phyloP scores from a whole-genome alignment of 2,797 vertebrate genomes.

The Tympanoctomys barrerae region DNA sequence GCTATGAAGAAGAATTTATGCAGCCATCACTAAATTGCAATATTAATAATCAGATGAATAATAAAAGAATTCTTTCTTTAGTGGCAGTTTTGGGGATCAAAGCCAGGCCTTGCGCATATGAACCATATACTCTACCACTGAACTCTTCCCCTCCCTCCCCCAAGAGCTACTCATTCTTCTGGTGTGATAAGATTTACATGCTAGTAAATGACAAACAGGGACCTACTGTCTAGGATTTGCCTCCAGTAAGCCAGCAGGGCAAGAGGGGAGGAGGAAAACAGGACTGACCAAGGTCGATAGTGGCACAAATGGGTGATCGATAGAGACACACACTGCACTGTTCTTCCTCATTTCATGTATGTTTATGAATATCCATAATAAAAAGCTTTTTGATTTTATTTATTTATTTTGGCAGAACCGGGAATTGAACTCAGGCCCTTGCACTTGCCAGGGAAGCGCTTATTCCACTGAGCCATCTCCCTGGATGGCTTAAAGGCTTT shows the following conservation, averaged over 20 bases:
- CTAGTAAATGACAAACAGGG: not conserved
- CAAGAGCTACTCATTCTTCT: not conserved
- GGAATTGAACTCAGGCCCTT: too few species aligned
- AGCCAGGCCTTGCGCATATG: not conserved
- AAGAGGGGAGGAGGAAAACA: not conserved
- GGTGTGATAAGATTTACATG: not conserved
- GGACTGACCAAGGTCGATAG: not conserved
- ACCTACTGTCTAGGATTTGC: not conserved
- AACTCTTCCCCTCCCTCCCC: not conserved
- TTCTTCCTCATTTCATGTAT: not conserved
- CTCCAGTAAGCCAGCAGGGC: not conserved
- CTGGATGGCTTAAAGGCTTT: too few species aligned
- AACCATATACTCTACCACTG: not conserved
- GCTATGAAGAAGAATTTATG: not conserved
- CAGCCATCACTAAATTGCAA: not conserved
- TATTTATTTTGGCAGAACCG: too few species aligned
- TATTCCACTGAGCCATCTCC: too few species aligned
- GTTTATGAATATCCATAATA: not conserved
- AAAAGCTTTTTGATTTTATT: not conserved
- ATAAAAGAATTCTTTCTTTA: not conserved
- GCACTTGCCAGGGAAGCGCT: too few species aligned
- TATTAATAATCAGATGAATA: not conserved
- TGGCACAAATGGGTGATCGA: accelerated
- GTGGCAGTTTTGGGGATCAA: not conserved
- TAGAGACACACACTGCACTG: not conserved